Percentiles rank a stretch among this genome's conserved stretches.
Evolutionary conservation across 1,140 invertebrate genomes (phyloP).

Genomic region (Bicyclus anynana): DNA sequence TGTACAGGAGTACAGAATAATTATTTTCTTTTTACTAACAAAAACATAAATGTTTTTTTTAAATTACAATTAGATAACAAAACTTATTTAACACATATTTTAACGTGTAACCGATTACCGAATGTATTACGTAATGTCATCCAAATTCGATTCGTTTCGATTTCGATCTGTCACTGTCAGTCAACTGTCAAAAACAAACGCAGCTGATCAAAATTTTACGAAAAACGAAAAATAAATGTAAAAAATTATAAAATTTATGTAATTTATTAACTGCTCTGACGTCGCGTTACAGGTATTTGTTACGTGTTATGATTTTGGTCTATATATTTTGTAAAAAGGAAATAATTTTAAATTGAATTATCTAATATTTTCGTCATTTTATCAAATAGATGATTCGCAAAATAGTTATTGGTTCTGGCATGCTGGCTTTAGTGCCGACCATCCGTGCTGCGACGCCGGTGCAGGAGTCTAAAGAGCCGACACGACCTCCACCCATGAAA

Average conservation of each 20-base stretch:
- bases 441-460: constrained; percentile 62
- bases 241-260: not conserved
- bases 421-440: constrained; percentile 49
- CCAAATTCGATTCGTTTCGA: too few relatives aligned
- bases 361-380: not conserved
- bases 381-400: constrained; percentile 59
- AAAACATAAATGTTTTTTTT: too few relatives aligned
- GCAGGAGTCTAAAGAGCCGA: constrained; percentile 32
- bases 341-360: not conserved
- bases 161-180: too few relatives aligned
- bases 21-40: too few relatives aligned
- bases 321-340: not conserved
- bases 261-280: not conserved
- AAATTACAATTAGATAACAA: too few relatives aligned
- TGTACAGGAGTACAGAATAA: too few relatives aligned
- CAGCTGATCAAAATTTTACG: too few relatives aligned
- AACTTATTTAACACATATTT: too few relatives aligned
- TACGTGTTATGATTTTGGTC: not conserved
- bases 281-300: not conserved
- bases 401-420: constrained; percentile 59
- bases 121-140: too few relatives aligned
- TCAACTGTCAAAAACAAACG: too few relatives aligned
- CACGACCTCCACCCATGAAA: constrained; percentile 62
- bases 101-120: too few relatives aligned
- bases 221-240: not conserved